Evolutionary conservation across 2,113 vertebrate species (phyloP), one percentile per base, ranked within the genome.

Genomic region (Neotoma lepida): DNA sequence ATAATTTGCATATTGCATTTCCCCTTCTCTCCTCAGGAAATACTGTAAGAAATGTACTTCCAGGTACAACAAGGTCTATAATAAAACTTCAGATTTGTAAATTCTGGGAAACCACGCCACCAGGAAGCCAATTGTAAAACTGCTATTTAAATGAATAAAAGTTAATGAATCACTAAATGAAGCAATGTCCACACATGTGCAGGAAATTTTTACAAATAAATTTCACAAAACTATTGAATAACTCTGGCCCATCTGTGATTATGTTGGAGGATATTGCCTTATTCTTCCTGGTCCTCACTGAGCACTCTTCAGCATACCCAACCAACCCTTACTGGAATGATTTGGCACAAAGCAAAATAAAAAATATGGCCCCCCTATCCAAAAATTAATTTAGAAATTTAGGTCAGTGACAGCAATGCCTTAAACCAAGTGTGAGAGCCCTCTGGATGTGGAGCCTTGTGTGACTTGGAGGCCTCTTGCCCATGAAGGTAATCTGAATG

Each of bases 151-250:
- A 89, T 80, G 46, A 94, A 95, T 84, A 94, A 96, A 96, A 96
- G 88, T 96, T 96, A 95, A 95, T 96, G 94, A 95, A 95, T 95
- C 95, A 93, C 95, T 96, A 96, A 95, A 96, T 85, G 94, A 95
- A 95, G 64, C 87, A 80, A 92, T 71, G 70, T 77, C 89, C 93
- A 96, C 97, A 93, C 84, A 74, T 88, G 41, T 88, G 54, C 70
- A 81, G 88, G 35, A 96, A 96, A 95, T 76, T 73, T 96, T 95
- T 78, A 88, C 80, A 95, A 94, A 91, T 86, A 95, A 90, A 82
- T 82, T 93, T 92, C 84, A 80, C n/a, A 77, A 86, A 97, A 63
- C 76, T 85, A 82, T 76, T 63, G 85, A 95, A 88, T 91, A 97
- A 80, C 39, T 85, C 88, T 88, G 44, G 44, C 56, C 95, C 86